Conservation (phyloP, 2,888 invertebrate species). For the Terebella lapidaria region DNA sequence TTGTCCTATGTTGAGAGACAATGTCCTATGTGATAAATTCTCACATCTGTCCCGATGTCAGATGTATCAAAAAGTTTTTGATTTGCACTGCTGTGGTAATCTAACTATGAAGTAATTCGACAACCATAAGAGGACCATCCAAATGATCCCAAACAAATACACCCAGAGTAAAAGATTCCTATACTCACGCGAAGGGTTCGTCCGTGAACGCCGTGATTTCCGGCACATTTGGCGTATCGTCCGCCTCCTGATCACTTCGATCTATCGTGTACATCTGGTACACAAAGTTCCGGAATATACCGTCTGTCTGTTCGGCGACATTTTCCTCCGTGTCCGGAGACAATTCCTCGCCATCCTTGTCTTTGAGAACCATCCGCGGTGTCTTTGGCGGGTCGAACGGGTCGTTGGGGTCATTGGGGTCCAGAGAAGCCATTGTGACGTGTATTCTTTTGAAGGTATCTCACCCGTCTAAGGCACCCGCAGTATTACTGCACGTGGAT, state of each 20-base stretch:
- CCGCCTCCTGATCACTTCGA: slow-evolving; percentile 33
- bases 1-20: too few species aligned
- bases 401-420: slow-evolving; percentile 17
- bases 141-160: too few species aligned
- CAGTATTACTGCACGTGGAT: too few species aligned
- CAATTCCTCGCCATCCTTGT: slow-evolving; percentile 22
- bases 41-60: too few species aligned
- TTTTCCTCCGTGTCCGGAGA: slow-evolving; percentile 42
- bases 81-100: too few species aligned
- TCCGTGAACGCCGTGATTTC: slow-evolving; percentile 38
- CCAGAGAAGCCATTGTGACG: slow-evolving; percentile 2
- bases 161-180: too few species aligned
- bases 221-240: slow-evolving; percentile 33
- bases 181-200: slow-evolving; percentile 38
- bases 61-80: too few species aligned
- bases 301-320: slow-evolving; percentile 44
- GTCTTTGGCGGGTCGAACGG: slow-evolving; percentile 24
- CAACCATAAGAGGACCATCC: too few species aligned
- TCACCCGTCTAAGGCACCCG: too few species aligned
- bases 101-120: too few species aligned
- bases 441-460: too few species aligned
- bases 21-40: too few species aligned
- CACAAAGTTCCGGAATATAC: slow-evolving; percentile 45
- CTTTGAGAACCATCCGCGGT: slow-evolving; percentile 25
- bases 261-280: slow-evolving; percentile 28